Conservation (phyloP, 2,888 invertebrate genomes). For the Spodoptera exigua region DNA sequence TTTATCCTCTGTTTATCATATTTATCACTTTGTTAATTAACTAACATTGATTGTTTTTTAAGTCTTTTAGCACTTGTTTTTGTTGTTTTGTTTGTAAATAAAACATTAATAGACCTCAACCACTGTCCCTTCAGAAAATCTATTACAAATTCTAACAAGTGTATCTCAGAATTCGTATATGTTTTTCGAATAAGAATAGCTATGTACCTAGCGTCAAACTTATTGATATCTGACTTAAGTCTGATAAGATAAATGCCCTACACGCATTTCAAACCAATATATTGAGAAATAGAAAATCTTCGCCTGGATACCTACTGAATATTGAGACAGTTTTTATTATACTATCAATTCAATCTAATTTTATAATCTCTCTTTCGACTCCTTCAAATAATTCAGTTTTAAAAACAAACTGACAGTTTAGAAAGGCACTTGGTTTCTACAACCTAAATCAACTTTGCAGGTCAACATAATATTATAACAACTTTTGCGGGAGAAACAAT, state of each 20-base stretch:
- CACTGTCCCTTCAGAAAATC: neutral
- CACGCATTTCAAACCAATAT: conserved; percentile 26
- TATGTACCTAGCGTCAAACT: conserved; percentile 51
- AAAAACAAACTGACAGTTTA: conserved; percentile 76
- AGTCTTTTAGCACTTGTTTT: neutral
- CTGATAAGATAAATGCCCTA: conserved; percentile 66
- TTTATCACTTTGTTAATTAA: conserved; percentile 9
- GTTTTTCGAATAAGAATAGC: conserved; percentile 23
- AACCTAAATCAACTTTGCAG: conserved; percentile 61
- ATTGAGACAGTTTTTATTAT: neutral
- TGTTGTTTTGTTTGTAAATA: conserved; percentile 48
- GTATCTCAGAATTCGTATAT: conserved; percentile 11
- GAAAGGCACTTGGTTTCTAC: conserved; percentile 74
- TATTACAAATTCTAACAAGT: neutral
- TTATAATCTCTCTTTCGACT: conserved; percentile 25
- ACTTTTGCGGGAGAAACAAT: conserved; percentile 53
- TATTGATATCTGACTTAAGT: conserved; percentile 60
- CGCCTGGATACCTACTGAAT: neutral
- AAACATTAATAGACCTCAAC: conserved; percentile 10
- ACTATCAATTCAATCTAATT: no score
- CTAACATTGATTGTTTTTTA: conserved; percentile 2
- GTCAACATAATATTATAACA: conserved; percentile 56
- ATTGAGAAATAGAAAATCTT: conserved; percentile 18
- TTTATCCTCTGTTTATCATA: conserved; percentile 20
- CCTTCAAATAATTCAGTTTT: conserved; percentile 54